A percentile compares a stretch with the other conserved stretches of the same genome.
These are phyloP conservation scores for Gopherus flavomarginatus DNA, from an alignment of 2,113 vertebrate genomes.

Conservation along the genomic window DNA sequence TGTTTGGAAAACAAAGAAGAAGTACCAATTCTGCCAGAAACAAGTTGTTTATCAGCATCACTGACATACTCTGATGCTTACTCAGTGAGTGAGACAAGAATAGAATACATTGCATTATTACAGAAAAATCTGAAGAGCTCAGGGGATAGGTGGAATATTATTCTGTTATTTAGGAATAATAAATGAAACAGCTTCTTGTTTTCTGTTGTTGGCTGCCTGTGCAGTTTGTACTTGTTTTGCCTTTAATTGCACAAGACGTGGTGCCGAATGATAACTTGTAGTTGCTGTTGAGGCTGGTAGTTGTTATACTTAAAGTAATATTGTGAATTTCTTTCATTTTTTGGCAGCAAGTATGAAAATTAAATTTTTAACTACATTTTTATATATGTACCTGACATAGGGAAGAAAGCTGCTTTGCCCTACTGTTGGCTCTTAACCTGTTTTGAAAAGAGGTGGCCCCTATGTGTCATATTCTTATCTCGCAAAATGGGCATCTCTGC, in stretches of 20 bases:
- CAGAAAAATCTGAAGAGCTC: constrained; percentile 18
- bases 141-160: constrained; percentile 43
- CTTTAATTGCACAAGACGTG: constrained; percentile 32
- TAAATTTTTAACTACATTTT: background rate
- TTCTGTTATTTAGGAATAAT: constrained; percentile 48
- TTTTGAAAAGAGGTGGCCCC: background rate
- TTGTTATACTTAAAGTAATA: constrained; percentile 43
- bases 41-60: constrained; percentile 1
- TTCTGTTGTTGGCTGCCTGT: constrained; percentile 33
- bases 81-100: background rate
- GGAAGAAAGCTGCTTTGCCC: background rate
- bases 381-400: background rate
- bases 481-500: no score
- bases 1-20: constrained; percentile 38
- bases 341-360: constrained; percentile 40
- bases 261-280: constrained; percentile 43
- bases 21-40: constrained; percentile 21
- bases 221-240: constrained; percentile 35
- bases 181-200: constrained; percentile 9
- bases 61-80: background rate
- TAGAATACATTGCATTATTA: background rate
- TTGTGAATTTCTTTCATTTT: constrained; percentile 38
- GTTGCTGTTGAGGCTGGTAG: constrained; percentile 39
- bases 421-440: background rate
- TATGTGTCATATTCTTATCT: no score